phyloP scores from a whole-genome alignment of 1,140 invertebrate species.

The Drosophila nebulosa region DNA sequence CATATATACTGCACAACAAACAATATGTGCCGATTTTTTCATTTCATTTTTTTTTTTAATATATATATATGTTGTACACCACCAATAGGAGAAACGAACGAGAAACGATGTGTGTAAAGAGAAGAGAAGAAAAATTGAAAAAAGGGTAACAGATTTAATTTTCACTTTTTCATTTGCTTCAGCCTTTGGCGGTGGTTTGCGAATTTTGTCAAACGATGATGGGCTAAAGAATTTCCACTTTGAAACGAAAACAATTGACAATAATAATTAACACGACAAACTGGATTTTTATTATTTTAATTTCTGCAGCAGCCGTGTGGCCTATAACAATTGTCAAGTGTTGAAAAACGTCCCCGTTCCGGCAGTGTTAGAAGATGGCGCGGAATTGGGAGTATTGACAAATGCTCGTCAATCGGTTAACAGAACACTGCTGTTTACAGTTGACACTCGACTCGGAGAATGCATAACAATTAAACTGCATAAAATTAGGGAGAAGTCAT shows the following conservation, averaged over 20 bases:
- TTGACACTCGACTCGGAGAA: too few relatives aligned
- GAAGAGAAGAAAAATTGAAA: slow-evolving; percentile 28
- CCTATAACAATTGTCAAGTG: not conserved
- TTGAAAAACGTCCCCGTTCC: too few relatives aligned
- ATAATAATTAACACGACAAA: not conserved
- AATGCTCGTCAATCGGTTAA: too few relatives aligned
- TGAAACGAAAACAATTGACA: not conserved
- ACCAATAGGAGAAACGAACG: slow-evolving; percentile 21
- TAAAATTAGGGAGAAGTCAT: too few relatives aligned
- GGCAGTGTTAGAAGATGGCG: too few relatives aligned
- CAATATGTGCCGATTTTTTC: slow-evolving; percentile 17
- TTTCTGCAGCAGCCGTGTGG: not conserved
- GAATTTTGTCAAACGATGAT: not conserved
- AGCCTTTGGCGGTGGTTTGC: not conserved
- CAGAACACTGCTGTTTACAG: too few relatives aligned
- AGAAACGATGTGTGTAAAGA: slow-evolving; percentile 17
- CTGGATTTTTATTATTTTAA: not conserved
- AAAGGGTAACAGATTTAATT: slow-evolving; percentile 51
- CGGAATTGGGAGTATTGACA: too few relatives aligned
- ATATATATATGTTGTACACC: slow-evolving; percentile 1
- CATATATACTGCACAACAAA: slow-evolving; percentile 36
- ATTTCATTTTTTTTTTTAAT: slow-evolving; percentile 43
- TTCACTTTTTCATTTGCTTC: not conserved
- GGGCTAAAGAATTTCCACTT: not conserved
- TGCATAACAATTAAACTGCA: too few relatives aligned